Base-by-base conservation (phyloP, 2,888 invertebrate genomes). In the Esperia sulphurella region DNA sequence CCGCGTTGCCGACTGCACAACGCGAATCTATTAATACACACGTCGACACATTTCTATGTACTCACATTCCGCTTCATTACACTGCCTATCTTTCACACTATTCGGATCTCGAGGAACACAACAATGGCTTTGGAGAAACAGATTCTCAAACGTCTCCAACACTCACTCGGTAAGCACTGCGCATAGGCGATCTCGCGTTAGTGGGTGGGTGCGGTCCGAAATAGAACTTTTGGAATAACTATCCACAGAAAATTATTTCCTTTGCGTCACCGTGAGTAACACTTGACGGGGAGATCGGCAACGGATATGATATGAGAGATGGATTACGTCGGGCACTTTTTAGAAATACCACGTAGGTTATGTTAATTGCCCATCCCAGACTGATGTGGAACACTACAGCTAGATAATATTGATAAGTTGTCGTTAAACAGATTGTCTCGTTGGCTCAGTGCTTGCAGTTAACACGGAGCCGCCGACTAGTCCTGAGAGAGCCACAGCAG, bases 211-310 rank as follows among this genome's bases (percentile, higher is more conserved):
- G 80, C 74, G 73, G 6, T 13, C 88, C 73, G 79, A 87, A 89
- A 89, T 88, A 89, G 88, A 87, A 75, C 81, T 84, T 87, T 87
- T 83, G 85, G 84, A 88, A 88, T 86, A 87, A 83, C 82, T 75
- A 79, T 72, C 21, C 21, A 77, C 73, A 82, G 80, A 82, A 45
- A 85, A 85, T 84, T 35, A n/a, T 35, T n/a, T 79, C 80, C 61
- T 74, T 77, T 80, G 79, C 88, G 88, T 88, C 88, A 87, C 78
- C 68, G 71, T 50, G 51, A 41, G 67, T 50, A 65, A 68, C 64
- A 65, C 62, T 73, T 79, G 79, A 74, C 74, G 74, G 66, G 35
- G 35, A 38, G 45, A 52, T 35, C 14, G 46, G 14, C 8, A 31
- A 13, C 31, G 43, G 43, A 43, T 14, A 14, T 10, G 43, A 43